Evolutionary conservation across 2,113 vertebrate species (phyloP).

Genomic region (Aegotheles bennettii): DNA sequence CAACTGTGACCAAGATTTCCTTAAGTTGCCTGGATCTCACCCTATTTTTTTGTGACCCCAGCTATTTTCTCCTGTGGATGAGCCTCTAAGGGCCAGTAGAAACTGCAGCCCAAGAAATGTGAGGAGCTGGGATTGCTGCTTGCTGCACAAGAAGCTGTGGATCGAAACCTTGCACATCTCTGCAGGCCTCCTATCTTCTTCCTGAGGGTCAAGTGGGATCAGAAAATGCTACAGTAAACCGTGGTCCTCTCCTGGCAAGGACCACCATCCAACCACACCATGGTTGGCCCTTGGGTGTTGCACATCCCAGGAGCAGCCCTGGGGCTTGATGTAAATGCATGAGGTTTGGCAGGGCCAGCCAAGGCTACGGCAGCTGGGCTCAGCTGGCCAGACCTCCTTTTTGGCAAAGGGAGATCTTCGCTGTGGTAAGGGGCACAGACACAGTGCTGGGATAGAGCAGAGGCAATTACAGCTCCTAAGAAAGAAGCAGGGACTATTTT

Average conservation of each 20-base stretch:
- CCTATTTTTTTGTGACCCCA: not conserved
- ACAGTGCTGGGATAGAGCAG: fast-evolving
- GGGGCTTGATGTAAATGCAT: not conserved
- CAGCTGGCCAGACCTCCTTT: not conserved
- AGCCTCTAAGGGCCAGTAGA: too few relatives aligned
- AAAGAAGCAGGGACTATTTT: not conserved
- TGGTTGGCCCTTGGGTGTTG: not conserved
- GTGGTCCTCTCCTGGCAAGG: fast-evolving
- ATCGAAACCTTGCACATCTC: not conserved
- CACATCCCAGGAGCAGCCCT: not conserved
- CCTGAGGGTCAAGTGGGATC: not conserved
- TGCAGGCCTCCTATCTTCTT: not conserved
- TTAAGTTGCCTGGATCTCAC: not conserved
- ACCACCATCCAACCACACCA: fast-evolving
- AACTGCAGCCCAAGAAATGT: not conserved
- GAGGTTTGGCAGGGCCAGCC: not conserved
- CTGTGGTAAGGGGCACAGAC: not conserved
- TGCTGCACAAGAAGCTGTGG: too few relatives aligned
- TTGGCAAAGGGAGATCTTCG: not conserved
- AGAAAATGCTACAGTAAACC: not conserved
- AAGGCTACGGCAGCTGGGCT: not conserved
- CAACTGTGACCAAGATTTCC: not conserved
- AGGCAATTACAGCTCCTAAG: not conserved
- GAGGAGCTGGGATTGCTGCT: not conserved
- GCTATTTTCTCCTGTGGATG: not conserved